Evolutionary conservation across 2,113 vertebrate genomes (phyloP), one percentile per base, ranked within the genome.

Genomic region (Perccottus glenii): DNA sequence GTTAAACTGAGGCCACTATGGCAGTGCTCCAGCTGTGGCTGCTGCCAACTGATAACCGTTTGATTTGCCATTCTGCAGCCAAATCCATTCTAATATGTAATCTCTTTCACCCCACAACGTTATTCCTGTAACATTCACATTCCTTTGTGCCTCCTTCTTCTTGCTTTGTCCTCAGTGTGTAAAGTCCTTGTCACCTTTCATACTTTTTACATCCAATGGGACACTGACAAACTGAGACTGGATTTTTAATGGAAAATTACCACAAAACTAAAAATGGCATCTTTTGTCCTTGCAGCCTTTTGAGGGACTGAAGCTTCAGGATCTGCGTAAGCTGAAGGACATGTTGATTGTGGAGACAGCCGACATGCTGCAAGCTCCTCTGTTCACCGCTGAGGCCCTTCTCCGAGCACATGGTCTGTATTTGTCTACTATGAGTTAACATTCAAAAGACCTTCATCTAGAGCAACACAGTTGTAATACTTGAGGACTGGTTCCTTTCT

Each of bases 291-390:
- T 73, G 48, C 75, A 94, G 97, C 94, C 95, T 14, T 98, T 96
- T 59, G 98, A 99, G 82, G 98, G 98, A 62, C 88, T 99, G 65
- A 94, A 96, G 67, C 95, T 95, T 65, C 98, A 99, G 86, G 98
- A 99, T 81, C 91, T 99, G 75, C 94, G 96, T 51, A 91, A 93
- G 75, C 89, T 99, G 56, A 99, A 99, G 89, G 98, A 99, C 87
- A 98, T 99, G 96, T 87, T 99, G 87, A 99, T 99, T 0, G 97
- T 99, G 79, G 97, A 99, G 89, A 97, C 97, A 2, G 98, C 98
- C 45, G 98, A 99, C 91, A 99, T 99, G 98, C 94, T 99, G 69
- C 98, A 99, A 82, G 96, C 96, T 15, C 98, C 98, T 0, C 94
- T 99, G 2, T 99, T 99, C 73, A 98, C 98, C 60, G 96, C 97